Percentiles rank a stretch among this genome's conserved stretches.
Conservation (phyloP, 2,888 invertebrate genomes). For the Chrysolina americana region DNA sequence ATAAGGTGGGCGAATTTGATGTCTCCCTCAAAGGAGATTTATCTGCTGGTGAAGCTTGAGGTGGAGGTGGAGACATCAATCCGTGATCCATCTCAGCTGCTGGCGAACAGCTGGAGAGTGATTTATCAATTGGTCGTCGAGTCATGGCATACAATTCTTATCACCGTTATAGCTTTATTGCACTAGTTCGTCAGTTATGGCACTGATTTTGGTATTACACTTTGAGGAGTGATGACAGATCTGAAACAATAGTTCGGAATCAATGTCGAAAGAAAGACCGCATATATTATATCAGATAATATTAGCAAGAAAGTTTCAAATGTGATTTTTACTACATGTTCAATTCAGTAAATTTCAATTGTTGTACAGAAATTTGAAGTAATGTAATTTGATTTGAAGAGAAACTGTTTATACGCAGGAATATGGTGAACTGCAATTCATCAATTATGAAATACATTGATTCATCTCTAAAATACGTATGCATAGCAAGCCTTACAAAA, state of each 20-base stretch:
- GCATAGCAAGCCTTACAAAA: too few relatives aligned
- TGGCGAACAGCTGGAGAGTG: constrained; percentile 58
- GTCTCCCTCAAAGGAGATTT: constrained; percentile 70
- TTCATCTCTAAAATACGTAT: too few relatives aligned
- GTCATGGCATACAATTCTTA: constrained; percentile 60
- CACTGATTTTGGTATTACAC: constrained; percentile 64
- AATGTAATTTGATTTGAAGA: too few relatives aligned
- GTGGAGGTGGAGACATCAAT: constrained; percentile 70
- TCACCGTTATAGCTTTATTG: constrained; percentile 1
- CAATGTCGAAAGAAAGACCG: too few relatives aligned
- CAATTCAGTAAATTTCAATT: too few relatives aligned
- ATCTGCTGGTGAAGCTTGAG: constrained; percentile 71
- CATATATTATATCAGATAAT: too few relatives aligned
- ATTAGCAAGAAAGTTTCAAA: too few relatives aligned
- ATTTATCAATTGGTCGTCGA: constrained; percentile 65
- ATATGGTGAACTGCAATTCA: too few relatives aligned
- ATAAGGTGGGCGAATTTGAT: constrained; percentile 80
- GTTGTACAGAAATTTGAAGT: too few relatives aligned
- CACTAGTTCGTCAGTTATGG: constrained; percentile 64
- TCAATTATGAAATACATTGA: too few relatives aligned
- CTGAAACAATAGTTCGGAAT: background rate
- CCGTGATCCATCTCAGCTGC: constrained; percentile 59
- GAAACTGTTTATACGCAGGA: too few relatives aligned
- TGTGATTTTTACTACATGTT: too few relatives aligned
- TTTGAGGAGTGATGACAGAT: background rate